phyloP scores from a whole-genome alignment of 2,888 invertebrate species.

The Sarcophaga caerulescens region DNA sequence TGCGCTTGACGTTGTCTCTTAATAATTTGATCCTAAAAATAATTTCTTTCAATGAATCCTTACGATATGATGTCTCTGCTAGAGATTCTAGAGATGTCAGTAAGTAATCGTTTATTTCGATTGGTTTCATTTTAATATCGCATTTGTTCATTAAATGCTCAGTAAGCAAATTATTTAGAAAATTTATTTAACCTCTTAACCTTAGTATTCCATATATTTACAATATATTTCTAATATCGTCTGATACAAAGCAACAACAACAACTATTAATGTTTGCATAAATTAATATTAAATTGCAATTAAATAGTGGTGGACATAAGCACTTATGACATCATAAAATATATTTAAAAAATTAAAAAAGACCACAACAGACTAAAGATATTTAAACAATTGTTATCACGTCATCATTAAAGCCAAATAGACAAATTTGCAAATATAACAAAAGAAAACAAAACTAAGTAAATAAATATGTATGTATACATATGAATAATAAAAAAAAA shows the following conservation, averaged over 20 bases:
- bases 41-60: too few relatives aligned
- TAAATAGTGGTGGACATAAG: slow-evolving; percentile 24
- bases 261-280: neutral
- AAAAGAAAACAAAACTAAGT: neutral
- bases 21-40: too few relatives aligned
- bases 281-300: slow-evolving; percentile 44
- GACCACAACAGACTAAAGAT: neutral
- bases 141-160: too few relatives aligned
- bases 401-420: slow-evolving; percentile 40
- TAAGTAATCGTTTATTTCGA: too few relatives aligned
- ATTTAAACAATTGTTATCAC: slow-evolving; percentile 49
- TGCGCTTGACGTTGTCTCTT: too few relatives aligned
- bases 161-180: too few relatives aligned
- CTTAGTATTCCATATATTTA: neutral
- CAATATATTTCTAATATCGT: neutral
- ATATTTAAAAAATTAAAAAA: slow-evolving; percentile 27
- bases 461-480: neutral
- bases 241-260: too few relatives aligned
- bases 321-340: slow-evolving; percentile 60
- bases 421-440: slow-evolving; percentile 18
- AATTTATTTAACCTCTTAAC: neutral
- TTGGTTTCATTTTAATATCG: too few relatives aligned
- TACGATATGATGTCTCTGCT: too few relatives aligned
- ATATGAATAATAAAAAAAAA: too few relatives aligned
- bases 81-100: too few relatives aligned